Base-by-base conservation (phyloP, 2,888 invertebrate species). In the Muscina levida region DNA sequence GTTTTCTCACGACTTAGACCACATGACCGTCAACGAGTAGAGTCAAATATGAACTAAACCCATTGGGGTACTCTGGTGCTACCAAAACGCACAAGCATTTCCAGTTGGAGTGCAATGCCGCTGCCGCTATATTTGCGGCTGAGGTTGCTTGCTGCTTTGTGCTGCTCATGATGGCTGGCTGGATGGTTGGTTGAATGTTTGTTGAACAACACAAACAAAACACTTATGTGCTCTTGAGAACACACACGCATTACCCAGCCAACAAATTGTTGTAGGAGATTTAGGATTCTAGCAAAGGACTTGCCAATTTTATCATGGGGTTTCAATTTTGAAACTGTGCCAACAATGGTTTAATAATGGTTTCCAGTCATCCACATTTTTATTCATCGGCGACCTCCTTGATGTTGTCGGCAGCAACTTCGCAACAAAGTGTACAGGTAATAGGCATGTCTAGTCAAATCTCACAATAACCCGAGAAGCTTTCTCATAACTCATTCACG, bases 21-120 rank as follows among this genome's bases (percentile, higher is more conserved):
- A 62, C 56, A 74, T 72, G 77, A 77, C 81, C 81, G 81, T 75
- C 67, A 77, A 74, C 77, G 72, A 62, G 77, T 77, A 72, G 72
- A 81, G 81, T 62, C 77, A 46, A 75, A 81, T 74, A 77, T 56
- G 62, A 65, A 81, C 81, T 81, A 74, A 81, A 77, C 77, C 81
- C 72, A 72, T 77, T 72, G 72, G 68, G 76, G 76, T 77, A 81
- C 73, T 51, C 42, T 53, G 31, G 31, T 31, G 37, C 15, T 19
- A 51, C 22, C 42, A 53, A 51, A 44, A 42, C 48, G 37, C 51
- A 72, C 72, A 71, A 72, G 42, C 77, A 81, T 62, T 81, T 81
- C 77, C 81, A 77, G 77, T 81, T 81, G 81, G 77, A 81, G 77
- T 74, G 77, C 77, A 77, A 77, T 73, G 74, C 53, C 2, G 8